Evolutionary conservation across 2,797 vertebrate genomes (phyloP), one percentile per base, ranked within the genome.

Genomic region (Agapornis canus): DNA sequence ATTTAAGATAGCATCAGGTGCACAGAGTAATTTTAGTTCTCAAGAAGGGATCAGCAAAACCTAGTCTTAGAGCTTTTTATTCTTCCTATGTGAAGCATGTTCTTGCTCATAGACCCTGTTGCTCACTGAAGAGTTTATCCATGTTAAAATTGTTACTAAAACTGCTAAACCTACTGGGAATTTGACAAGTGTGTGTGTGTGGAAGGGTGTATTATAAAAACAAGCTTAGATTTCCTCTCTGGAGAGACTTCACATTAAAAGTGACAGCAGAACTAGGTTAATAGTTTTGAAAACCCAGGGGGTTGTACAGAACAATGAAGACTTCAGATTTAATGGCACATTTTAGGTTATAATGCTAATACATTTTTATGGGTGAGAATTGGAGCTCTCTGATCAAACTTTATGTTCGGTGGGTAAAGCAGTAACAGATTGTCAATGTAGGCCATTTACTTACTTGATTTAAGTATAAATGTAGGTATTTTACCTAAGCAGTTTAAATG

Each of bases 1-100:
- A 81, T 72, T 95, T 69, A 73, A 75, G 77, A 57, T 61, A 77
- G 80, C 89, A 94, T 90, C 91, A 70, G 66, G 65, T 84, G 43
- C 45, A 70, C 63, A 66, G 39, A 70, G 80, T 52, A n/a, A 79
- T 79, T 77, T 61, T 60, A 69, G 40, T 61, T 78, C 1, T 13
- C 35, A 73, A 69, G 82, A 68, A 71, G 59, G 20, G 31, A 88
- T 79, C 66, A 85, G 59, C 70, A 86, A 72, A 89, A 79, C 42
- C 32, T 61, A 39, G 26, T 32, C 52, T 47, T 51, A 3, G 43
- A 69, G 37, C 39, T 80, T 86, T 73, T 81, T 60, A 8, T 75
- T 60, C 31, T 61, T 85, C 31, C 73, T 60, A 6, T 14, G 29
- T 35, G 35, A 81, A 82, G 40, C 21, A 6, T 20, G 4, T 25